These are phyloP conservation scores for Aquatica leii DNA, from an alignment of 2,888 invertebrate species.

Conservation along the genomic window DNA sequence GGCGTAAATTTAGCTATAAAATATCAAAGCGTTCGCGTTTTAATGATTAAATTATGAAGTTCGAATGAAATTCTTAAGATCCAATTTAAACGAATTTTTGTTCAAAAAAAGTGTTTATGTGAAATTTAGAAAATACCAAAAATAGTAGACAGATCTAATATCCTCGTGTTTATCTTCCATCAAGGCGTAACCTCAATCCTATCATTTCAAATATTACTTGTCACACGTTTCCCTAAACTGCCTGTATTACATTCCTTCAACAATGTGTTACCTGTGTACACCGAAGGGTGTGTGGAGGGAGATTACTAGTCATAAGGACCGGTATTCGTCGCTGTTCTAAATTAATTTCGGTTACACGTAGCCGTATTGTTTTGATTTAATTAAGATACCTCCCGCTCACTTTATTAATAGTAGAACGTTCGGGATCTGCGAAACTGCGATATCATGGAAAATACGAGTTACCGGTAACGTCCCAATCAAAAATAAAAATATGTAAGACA, in stretches of 20 bases:
- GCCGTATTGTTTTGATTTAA: conserved; percentile 60
- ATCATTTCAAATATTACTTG: conserved; percentile 24
- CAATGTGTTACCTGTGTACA: conserved; percentile 38
- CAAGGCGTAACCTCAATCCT: conserved; percentile 22
- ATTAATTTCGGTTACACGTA: conserved; percentile 58
- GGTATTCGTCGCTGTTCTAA: conserved; percentile 45
- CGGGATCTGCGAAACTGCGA: conserved; percentile 31
- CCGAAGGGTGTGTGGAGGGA: not conserved
- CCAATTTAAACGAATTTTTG: too few species aligned
- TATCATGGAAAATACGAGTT: conserved; percentile 28
- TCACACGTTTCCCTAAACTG: conserved; percentile 32
- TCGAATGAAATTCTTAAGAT: too few species aligned
- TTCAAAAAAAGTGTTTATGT: too few species aligned
- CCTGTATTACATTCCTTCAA: conserved; percentile 41
- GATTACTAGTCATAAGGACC: conserved; percentile 37
- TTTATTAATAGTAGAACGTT: conserved; percentile 51
- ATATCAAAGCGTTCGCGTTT: too few species aligned
- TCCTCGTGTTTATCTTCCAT: conserved; percentile 8
- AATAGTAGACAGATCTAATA: conserved; percentile 19
- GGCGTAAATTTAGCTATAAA: too few species aligned
- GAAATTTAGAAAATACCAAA: conserved; percentile 22
- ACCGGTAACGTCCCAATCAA: conserved; percentile 8
- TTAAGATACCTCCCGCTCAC: conserved; percentile 58
- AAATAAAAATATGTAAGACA: conserved; percentile 31
- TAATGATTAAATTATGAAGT: too few species aligned